Evolutionary conservation across 2,113 vertebrate species (phyloP).

Genomic region (Pimephales promelas): DNA sequence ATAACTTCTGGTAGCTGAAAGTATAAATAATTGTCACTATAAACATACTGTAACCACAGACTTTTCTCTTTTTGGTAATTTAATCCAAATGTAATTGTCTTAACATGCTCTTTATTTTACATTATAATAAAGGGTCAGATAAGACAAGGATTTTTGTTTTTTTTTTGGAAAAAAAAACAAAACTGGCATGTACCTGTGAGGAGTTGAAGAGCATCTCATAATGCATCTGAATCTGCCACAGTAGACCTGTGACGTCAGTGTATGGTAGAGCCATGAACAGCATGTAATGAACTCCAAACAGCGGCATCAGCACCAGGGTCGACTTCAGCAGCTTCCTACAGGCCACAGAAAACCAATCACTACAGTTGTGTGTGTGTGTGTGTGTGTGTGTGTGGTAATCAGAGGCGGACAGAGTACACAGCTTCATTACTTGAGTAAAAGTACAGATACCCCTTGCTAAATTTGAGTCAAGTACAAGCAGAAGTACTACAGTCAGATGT

Average conservation of each 20-base stretch:
- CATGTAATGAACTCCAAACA: conserved; percentile 86
- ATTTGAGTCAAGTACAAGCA: too few relatives aligned
- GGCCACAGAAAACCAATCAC: conserved; percentile 4
- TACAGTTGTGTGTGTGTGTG: not conserved
- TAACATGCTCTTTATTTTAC: not conserved
- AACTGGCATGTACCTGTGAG: conserved; percentile 72
- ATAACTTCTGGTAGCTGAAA: not conserved
- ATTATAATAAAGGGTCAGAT: not conserved
- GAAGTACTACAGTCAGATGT: too few relatives aligned
- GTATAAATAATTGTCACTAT: not conserved
- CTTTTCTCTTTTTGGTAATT: not conserved
- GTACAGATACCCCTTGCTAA: too few relatives aligned
- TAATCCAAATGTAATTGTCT: not conserved
- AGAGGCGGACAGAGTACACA: too few relatives aligned
- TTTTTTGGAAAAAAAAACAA: not conserved
- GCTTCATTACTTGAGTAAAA: too few relatives aligned
- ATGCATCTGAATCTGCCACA: conserved; percentile 87
- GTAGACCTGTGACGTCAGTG: conserved; percentile 77
- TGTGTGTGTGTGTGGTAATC: not conserved
- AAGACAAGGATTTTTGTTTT: not conserved
- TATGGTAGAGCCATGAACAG: conserved; percentile 84
- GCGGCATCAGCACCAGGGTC: conserved; percentile 82
- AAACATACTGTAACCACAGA: not conserved
- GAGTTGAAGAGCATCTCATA: conserved; percentile 88
- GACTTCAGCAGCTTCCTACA: conserved; percentile 82